These are phyloP conservation scores for Synergus gifuensis DNA, from an alignment of 2,888 invertebrate species.

Conservation along the genomic window DNA sequence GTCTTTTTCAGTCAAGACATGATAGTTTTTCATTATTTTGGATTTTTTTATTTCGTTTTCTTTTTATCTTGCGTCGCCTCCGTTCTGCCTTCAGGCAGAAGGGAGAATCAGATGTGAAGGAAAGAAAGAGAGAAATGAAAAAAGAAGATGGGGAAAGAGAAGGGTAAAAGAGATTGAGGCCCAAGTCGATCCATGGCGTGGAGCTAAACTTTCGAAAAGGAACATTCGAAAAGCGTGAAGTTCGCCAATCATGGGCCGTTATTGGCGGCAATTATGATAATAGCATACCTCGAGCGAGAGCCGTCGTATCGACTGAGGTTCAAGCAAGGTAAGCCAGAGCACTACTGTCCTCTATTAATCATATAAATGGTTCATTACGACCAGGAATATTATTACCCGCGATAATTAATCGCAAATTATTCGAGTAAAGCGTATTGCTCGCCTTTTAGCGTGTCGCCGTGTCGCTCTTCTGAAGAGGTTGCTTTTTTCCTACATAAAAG, in stretches of 20 bases:
- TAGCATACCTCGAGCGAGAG: constrained; percentile 70
- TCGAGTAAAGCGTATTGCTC: constrained; percentile 51
- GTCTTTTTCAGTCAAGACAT: neutral
- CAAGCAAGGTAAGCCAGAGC: constrained; percentile 58
- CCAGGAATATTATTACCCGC: constrained; percentile 64
- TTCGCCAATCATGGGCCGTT: constrained; percentile 73
- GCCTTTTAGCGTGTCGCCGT: constrained; percentile 50
- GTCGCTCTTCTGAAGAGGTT: constrained; percentile 50
- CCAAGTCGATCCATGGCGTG: constrained; percentile 39
- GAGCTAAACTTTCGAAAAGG: constrained; percentile 73
- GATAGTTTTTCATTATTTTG: neutral
- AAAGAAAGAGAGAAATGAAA: constrained; percentile 39
- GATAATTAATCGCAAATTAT: constrained; percentile 71
- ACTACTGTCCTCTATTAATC: constrained; percentile 74
- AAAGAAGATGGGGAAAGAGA: constrained; percentile 43
- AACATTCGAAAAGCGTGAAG: constrained; percentile 68
- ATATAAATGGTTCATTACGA: constrained; percentile 73
- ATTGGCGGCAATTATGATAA: constrained; percentile 77
- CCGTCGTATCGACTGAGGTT: constrained; percentile 50
- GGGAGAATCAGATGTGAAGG: neutral
- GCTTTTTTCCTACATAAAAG: constrained; percentile 46
- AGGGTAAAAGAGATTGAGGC: constrained; percentile 56
- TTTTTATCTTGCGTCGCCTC: neutral
- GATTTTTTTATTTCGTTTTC: neutral
- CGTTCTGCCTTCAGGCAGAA: neutral